Base-by-base conservation (phyloP, 2,888 invertebrate species). In the Lycaena phlaeas region DNA sequence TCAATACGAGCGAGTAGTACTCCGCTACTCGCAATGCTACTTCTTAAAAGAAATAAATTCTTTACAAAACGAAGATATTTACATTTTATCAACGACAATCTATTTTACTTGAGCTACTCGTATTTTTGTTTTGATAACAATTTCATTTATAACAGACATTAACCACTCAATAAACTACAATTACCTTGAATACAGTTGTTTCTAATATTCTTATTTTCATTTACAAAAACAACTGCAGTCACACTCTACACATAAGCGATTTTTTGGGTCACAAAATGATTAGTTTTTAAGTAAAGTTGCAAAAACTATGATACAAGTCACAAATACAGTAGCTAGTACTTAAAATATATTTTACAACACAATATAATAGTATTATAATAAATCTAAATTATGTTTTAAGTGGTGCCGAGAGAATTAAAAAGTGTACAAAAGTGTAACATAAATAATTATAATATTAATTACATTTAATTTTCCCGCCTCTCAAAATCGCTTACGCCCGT, bases 11-110 rank as follows among this genome's bases (percentile, higher is more conserved):
- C n/a, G n/a, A n/a, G n/a, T n/a, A n/a, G 18, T 3, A 7, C 9
- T 9, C 34, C 12, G 12, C 34, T 12, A 34, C 22, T 9, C 34
- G 4, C 12, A 34, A 18, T 18, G 34, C 28, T 31, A 31, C 34
- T 9, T 7, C 22, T 10, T 34, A 34, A 12, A 11, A 12, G 22
- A 18, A 34, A 22, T 22, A 12, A 22, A 34, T 34, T 18, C 34
- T 34, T 34, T 34, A 9, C 22, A n/a, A 34, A 34, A 34, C 22
- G 22, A 34, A 12, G 12, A 34, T 34, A 34, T 34, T 22, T 22
- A 34, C 34, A 34, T 12, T 34, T 15, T 22, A 34, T 11, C 34
- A 12, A 34, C 18, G 34, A 34, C 22, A 7, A 10, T 9, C 9
- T 7, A 11, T 11, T 11, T 22, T 22, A 34, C 12, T 3, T 11